Evolutionary conservation across 2,797 vertebrate genomes (phyloP), one percentile per base, ranked within the genome.

Genomic region (Melanotaenia trifasciata): DNA sequence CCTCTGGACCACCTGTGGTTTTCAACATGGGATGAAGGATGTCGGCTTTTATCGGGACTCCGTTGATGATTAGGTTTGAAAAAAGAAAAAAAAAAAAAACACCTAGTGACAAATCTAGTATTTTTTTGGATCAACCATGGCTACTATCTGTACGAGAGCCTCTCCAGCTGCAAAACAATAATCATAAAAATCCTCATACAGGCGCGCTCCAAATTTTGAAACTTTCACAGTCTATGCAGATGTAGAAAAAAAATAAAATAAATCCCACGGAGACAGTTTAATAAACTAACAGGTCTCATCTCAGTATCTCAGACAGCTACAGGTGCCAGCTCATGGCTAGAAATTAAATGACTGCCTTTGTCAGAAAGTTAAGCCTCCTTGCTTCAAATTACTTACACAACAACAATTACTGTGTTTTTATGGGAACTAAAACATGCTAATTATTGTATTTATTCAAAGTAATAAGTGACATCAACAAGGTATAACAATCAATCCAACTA

Each of bases 361-460:
- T 56, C 36, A 16, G 4, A 43, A 61, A 61, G 22, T 11, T 20
- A 62, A 20, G 2, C 43, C 11, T 2, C 2, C 6, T 3, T 24
- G 26, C 53, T 38, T 18, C 1, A 58, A 51, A 64, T 16, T 43
- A 30, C 58, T 67, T 18, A 26, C 35, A 12, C 3, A 56, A 16
- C 33, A 47, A 40, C 16, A 20, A 26, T 26, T 28, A 13, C 6
- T 43, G 4, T 36, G 12, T 38, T 51, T 75, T 57, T 45, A 53
- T 3, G 18, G 28, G 5, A 58, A 24, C 24, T 9, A 1, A 58
- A 22, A 70, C 6, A 10, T 32, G 36, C 22, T 71, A 64, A 78
- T 72, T 36, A 43, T 30, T 66, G 53, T 50, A 24, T 71, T 67
- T 61, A 33, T 66, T 67, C 33, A 30, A 9, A 40, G 26, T 18